A percentile compares a stretch with the other conserved stretches of the same genome.
Conservation (phyloP, 1,140 invertebrate genomes). For the Brachionus manjavacas region DNA sequence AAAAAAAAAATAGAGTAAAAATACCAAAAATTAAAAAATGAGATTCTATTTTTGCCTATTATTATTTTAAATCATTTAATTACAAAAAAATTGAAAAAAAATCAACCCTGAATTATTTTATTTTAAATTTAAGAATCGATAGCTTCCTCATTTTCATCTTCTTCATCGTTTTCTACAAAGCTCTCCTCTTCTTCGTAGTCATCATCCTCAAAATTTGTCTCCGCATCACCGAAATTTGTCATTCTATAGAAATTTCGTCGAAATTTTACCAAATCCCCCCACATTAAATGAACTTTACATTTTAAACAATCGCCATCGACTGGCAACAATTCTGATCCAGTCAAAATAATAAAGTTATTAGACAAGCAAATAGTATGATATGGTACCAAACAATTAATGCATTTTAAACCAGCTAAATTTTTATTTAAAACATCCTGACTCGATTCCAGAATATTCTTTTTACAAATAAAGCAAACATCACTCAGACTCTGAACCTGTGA, state of each 20-base stretch:
- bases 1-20: too few relatives aligned
- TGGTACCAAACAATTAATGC: slow-evolving; percentile 2
- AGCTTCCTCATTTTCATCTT: not conserved
- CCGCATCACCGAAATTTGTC: not conserved
- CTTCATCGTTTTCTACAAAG: not conserved
- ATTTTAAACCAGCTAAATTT: slow-evolving; percentile 32
- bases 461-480: slow-evolving; percentile 21
- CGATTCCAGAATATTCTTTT: not conserved
- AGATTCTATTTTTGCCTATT: too few relatives aligned
- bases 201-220: slow-evolving; percentile 6
- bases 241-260: not conserved
- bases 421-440: not conserved
- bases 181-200: slow-evolving; percentile 11
- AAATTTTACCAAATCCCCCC: slow-evolving; percentile 41
- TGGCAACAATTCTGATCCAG: not conserved
- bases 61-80: too few relatives aligned
- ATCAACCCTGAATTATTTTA: not conserved
- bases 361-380: slow-evolving; percentile 35
- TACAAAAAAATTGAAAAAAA: too few relatives aligned
- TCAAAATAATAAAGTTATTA: not conserved
- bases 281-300: slow-evolving; percentile 1
- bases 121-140: not conserved
- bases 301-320: slow-evolving; percentile 24
- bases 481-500: not conserved
- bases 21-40: too few relatives aligned